Percentiles rank a stretch among this genome's conserved stretches.
Evolutionary conservation across 1,140 invertebrate species (phyloP).

Genomic region (Mycetomoellerius zeteki): DNA sequence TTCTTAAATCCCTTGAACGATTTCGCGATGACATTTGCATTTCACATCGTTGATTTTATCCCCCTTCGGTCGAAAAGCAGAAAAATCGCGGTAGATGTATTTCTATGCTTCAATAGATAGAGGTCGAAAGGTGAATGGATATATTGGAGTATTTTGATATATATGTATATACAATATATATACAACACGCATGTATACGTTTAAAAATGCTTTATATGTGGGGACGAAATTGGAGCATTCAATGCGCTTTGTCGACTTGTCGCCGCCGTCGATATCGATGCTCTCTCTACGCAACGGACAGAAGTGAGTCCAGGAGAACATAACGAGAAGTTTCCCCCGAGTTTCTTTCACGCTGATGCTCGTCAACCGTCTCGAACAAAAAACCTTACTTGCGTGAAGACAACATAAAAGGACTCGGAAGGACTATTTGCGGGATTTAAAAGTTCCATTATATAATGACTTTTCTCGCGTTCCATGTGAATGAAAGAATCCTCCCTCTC

Average conservation of each 20-base stretch:
- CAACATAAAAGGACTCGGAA: slow-evolving; percentile 27
- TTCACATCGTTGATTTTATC: slow-evolving; percentile 70
- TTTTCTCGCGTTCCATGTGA: neutral
- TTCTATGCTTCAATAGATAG: slow-evolving; percentile 49
- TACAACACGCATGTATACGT: neutral
- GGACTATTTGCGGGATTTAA: slow-evolving; percentile 49
- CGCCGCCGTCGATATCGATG: slow-evolving; percentile 62
- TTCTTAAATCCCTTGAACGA: slow-evolving; percentile 62
- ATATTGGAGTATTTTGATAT: slow-evolving; percentile 34
- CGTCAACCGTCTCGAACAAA: slow-evolving; percentile 33
- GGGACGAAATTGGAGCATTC: slow-evolving; percentile 33
- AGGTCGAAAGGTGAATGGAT: slow-evolving; percentile 63
- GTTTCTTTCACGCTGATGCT: slow-evolving; percentile 40
- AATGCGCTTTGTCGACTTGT: slow-evolving; percentile 69
- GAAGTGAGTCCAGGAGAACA: slow-evolving; percentile 40
- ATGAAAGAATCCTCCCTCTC: slow-evolving; percentile 9
- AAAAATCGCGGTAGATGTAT: slow-evolving; percentile 51
- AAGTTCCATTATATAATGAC: slow-evolving; percentile 71
- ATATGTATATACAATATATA: neutral
- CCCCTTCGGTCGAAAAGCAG: slow-evolving; percentile 49
- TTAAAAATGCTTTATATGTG: slow-evolving; percentile 9
- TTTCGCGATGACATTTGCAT: slow-evolving; percentile 74
- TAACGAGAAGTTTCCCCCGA: slow-evolving; percentile 66
- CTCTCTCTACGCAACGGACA: slow-evolving; percentile 60
- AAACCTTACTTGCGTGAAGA: slow-evolving; percentile 35